phyloP scores from a whole-genome alignment of 2,113 vertebrate genomes.

The Dipodomys spectabilis region DNA sequence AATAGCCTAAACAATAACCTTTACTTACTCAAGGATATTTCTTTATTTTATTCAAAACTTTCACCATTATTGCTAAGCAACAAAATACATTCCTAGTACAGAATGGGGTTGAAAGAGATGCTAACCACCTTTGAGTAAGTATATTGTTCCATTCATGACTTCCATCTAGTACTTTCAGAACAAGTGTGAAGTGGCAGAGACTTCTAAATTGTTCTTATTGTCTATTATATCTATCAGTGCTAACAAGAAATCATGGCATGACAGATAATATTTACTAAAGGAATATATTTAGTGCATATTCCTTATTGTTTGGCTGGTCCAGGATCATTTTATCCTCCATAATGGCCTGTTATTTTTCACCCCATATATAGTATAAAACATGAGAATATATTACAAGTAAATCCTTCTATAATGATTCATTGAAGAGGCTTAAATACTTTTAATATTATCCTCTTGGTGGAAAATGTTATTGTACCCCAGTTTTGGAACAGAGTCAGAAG shows the following conservation, averaged over 20 bases:
- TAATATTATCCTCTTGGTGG: background rate
- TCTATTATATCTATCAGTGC: background rate
- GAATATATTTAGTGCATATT: background rate
- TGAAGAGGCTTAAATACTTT: background rate
- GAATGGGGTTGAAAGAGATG: background rate
- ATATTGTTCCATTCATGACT: background rate
- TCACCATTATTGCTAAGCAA: background rate
- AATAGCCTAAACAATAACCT: background rate
- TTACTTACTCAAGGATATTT: background rate
- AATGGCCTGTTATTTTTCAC: background rate
- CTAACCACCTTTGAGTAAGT: background rate
- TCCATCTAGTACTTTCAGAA: background rate
- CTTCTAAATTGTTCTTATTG: background rate
- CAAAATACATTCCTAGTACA: background rate
- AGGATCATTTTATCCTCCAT: background rate
- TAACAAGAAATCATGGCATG: background rate
- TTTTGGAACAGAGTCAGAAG: background rate
- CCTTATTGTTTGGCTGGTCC: background rate
- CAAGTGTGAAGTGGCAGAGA: background rate
- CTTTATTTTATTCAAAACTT: background rate
- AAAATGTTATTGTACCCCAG: background rate
- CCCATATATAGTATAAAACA: background rate
- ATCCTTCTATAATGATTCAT: background rate
- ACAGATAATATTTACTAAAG: background rate
- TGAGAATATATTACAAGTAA: background rate